Evolutionary conservation across 2,113 vertebrate genomes (phyloP).

Genomic region (Notarius quadriscutis): DNA sequence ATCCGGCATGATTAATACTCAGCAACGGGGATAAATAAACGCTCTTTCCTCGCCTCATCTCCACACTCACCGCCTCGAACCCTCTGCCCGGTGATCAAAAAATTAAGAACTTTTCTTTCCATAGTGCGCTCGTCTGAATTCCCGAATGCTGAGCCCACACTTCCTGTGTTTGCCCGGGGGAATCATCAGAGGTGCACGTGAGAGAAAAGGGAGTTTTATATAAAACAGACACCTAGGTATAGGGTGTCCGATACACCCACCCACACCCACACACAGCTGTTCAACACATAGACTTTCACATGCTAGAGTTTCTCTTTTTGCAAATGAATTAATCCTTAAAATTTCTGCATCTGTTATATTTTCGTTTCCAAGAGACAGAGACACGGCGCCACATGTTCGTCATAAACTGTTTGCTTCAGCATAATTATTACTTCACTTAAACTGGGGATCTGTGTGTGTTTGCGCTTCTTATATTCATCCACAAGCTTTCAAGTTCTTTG

Average conservation of each 20-base stretch:
- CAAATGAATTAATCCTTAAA: background rate
- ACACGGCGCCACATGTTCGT: background rate
- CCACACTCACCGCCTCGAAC: constrained; percentile 30
- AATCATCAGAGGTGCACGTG: constrained; percentile 27
- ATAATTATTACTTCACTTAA: background rate
- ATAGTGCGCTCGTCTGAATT: constrained; percentile 58
- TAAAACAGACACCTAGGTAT: background rate
- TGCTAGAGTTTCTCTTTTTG: background rate
- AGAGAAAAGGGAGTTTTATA: background rate
- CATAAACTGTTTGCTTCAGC: background rate
- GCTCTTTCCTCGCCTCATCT: constrained; percentile 46
- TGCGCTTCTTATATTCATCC: background rate
- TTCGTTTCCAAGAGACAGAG: background rate
- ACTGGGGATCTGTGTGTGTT: background rate
- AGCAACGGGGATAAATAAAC: constrained; percentile 56
- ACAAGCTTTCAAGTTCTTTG: background rate
- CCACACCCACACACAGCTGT: background rate
- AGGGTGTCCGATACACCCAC: background rate
- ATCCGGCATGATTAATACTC: constrained; percentile 54
- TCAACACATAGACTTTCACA: background rate
- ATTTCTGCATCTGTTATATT: background rate
- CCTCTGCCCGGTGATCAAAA: constrained; percentile 54
- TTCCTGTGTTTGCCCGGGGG: constrained; percentile 44
- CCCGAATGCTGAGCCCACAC: constrained; percentile 53
- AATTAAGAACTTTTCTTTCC: constrained; percentile 59